Conservation (phyloP, 2,113 vertebrate species). For the Bubo bubo region DNA sequence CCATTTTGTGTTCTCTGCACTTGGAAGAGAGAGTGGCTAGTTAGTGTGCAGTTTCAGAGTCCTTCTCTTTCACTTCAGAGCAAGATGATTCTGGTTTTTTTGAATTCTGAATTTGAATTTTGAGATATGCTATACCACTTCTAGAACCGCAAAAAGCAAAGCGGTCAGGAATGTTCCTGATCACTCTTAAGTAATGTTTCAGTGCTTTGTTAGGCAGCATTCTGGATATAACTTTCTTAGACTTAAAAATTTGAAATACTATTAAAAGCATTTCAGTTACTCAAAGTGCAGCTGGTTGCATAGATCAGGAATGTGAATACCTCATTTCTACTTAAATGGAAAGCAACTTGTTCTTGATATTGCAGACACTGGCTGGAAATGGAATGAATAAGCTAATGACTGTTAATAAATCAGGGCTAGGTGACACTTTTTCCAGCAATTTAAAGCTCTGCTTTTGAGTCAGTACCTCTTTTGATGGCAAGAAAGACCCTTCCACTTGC, state of each 20-base stretch:
- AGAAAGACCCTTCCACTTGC: background rate
- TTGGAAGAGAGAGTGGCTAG: background rate
- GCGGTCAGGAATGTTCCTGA: background rate
- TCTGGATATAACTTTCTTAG: background rate
- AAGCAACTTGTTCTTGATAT: background rate
- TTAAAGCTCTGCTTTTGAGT: background rate
- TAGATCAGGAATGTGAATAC: background rate
- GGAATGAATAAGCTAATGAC: background rate
- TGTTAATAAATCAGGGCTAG: background rate
- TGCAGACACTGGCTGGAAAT: background rate
- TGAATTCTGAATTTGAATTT: background rate
- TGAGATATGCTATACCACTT: accelerated
- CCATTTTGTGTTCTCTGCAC: background rate
- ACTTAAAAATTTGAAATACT: too few relatives aligned
- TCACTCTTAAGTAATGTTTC: background rate
- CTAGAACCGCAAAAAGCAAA: background rate
- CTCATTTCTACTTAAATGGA: background rate
- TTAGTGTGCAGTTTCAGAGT: background rate
- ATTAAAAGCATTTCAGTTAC: background rate
- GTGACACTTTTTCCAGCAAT: background rate
- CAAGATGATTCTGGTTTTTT: background rate
- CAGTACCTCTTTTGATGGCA: background rate
- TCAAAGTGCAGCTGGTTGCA: background rate
- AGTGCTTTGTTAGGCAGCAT: background rate
- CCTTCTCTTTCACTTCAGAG: background rate